These are phyloP conservation scores for Pachycephala philippinensis DNA, from an alignment of 2,113 vertebrate species.

Conservation along the genomic window DNA sequence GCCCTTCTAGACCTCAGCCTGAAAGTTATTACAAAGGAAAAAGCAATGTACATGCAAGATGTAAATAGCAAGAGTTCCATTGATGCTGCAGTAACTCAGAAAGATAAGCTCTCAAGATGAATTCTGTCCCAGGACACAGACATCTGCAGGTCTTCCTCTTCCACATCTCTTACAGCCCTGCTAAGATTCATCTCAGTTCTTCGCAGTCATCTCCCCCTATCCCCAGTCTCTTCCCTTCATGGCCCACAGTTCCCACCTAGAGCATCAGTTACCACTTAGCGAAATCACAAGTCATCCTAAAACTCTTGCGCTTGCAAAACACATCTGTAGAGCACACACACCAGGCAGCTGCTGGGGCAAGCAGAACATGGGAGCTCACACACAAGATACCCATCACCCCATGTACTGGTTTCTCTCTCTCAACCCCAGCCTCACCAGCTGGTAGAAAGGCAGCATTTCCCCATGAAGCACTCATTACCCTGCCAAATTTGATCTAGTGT, in stretches of 20 bases:
- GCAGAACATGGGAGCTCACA: neutral
- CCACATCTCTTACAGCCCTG: neutral
- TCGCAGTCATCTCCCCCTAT: neutral
- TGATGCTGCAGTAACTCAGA: neutral
- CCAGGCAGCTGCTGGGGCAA: neutral
- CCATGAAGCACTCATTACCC: neutral
- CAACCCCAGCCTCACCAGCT: neutral
- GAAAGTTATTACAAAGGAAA: neutral
- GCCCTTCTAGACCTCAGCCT: neutral
- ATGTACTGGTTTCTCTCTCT: neutral
- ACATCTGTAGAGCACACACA: neutral
- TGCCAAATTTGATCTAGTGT: neutral
- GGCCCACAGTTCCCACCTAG: neutral
- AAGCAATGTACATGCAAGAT: neutral
- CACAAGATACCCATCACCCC: neutral
- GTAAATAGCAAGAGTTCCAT: neutral
- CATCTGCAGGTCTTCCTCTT: neutral
- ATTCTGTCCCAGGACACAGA: neutral
- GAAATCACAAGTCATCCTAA: neutral
- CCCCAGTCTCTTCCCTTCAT: neutral
- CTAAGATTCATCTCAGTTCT: neutral
- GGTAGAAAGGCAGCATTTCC: neutral
- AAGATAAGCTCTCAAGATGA: neutral
- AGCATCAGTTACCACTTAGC: neutral
- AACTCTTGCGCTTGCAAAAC: neutral